Evolutionary conservation across 2,113 vertebrate species (phyloP), one percentile per base, ranked within the genome.

Genomic region (Neoarius graeffei): DNA sequence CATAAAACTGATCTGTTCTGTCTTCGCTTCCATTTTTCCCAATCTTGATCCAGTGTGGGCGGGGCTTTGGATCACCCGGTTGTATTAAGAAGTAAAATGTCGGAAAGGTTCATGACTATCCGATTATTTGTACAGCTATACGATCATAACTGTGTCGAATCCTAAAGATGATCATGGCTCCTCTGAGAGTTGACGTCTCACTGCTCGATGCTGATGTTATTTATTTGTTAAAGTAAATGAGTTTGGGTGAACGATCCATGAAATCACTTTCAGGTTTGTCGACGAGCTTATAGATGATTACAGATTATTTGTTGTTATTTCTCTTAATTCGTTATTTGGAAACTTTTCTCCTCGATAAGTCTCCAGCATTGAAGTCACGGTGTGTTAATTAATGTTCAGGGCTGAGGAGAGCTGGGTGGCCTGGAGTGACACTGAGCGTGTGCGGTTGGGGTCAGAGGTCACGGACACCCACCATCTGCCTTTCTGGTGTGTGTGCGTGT

Each of bases 391-490:
- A 81, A 30, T 27, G 83, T 13, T 85, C 66, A 71, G 50, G 3
- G 52, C n/a, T 17, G 85, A 87, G 81, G 93, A 87, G 80, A 48
- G 88, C 92, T 90, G 93, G 93, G 94, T 94, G 94, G 94, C 91
- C 93, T 86, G 79, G 86, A 89, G 88, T 42, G 89, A 48, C 88
- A 59, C 56, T 50, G 89, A 92, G 91, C 92, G 92, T 86, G 89
- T 88, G 89, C 89, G 91, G 86, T 89, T 84, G 91, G 96, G 96
- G 95, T 95, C 94, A 96, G 95, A 92, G 94, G 93, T 95, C 94
- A 95, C 94, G 95, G 96, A 96, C 95, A 93, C 95, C 95, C 96
- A 94, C 97, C 97, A 99, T 98, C 97, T 99, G 96, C 81, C 96
- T 95, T 86, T 95, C 92, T 94, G 84, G 96, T 84, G 79, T 79